Evolutionary conservation across 1,140 invertebrate species (phyloP), one percentile per base, ranked within the genome.

Genomic region (Proctacanthus coquilletti): DNA sequence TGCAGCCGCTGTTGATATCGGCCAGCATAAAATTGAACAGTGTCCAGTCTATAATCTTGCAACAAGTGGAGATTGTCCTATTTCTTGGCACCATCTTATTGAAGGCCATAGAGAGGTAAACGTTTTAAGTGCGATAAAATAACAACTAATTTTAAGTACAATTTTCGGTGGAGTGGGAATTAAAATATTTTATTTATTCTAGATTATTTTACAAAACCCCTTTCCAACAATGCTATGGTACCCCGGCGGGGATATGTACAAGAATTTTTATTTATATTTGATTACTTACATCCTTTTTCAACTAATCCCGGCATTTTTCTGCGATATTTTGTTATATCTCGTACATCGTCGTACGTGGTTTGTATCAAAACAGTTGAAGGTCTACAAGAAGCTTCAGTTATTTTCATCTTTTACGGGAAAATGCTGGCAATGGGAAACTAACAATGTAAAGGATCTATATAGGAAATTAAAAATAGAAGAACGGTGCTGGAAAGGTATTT

Each of bases 1-100:
- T 46, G 69, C 23, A 27, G 13, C 13, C 13, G 23, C 23, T 27
- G 23, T 13, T 9, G 23, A 27, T 9, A 13, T 27, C 13, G 23
- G 23, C 8, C 23, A 27, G 13, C 8, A 13, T 27, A 27, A 13
- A 27, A 27, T 13, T 8, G 13, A 27, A 13, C 8, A 13, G 8
- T 27, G 23, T 27, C 23, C 23, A 9, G 23, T 27, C 23, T 27
- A 27, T 27, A 27, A 27, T 13, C 23, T 27, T 8, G 23, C 23
- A 27, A 27, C 8, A 8, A 27, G 23, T 13, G 13, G 13, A 8
- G 23, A 27, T 8, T 8, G 8, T 8, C 23, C 23, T 8, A 27
- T 27, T 27, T 9, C 23, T 8, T 27, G 23, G 23, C 23, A 27
- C 13, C 23, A 27, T 13, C 13, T 27, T 13, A 27, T 27, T 27